Evolutionary conservation across 2,888 invertebrate species (phyloP).

Genomic region (Dolichopus griseipennis): DNA sequence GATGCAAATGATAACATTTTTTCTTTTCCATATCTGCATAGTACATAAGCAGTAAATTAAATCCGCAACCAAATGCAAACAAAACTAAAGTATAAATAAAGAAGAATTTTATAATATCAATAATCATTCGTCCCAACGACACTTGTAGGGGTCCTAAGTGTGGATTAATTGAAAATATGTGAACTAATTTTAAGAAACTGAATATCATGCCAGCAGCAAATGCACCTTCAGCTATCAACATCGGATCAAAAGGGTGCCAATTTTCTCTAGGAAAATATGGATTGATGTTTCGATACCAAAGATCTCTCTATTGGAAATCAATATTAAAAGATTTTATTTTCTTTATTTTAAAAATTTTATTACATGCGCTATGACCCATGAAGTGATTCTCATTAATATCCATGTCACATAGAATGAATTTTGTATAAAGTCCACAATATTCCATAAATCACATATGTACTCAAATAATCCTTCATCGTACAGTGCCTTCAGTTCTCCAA

Average conservation of each 20-base stretch:
- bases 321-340: not conserved
- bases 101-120: conserved; percentile 93
- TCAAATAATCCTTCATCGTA: conserved; percentile 86
- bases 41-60: conserved; percentile 89
- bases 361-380: conserved; percentile 86
- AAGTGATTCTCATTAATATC: conserved; percentile 76
- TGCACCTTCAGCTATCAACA: conserved; percentile 82
- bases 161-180: conserved; percentile 94
- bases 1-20: conserved; percentile 69
- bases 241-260: conserved; percentile 94
- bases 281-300: conserved; percentile 55
- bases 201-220: conserved; percentile 97
- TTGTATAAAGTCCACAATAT: conserved; percentile 94
- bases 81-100: conserved; percentile 87
- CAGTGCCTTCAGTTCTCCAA: conserved; percentile 84
- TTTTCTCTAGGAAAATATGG: conserved; percentile 81
- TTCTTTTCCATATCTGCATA: conserved; percentile 81
- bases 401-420: conserved; percentile 93
- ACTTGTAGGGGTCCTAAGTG: conserved; percentile 89
- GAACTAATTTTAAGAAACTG: conserved; percentile 88
- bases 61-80: conserved; percentile 93
- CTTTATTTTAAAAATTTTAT: conserved; percentile 24
- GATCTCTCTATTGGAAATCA: conserved; percentile 51
- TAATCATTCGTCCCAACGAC: conserved; percentile 85
- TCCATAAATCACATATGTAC: conserved; percentile 94